These are phyloP conservation scores for Acrocephalus scirpaceus DNA, from an alignment of 2,797 vertebrate genomes.

Conservation along the genomic window DNA sequence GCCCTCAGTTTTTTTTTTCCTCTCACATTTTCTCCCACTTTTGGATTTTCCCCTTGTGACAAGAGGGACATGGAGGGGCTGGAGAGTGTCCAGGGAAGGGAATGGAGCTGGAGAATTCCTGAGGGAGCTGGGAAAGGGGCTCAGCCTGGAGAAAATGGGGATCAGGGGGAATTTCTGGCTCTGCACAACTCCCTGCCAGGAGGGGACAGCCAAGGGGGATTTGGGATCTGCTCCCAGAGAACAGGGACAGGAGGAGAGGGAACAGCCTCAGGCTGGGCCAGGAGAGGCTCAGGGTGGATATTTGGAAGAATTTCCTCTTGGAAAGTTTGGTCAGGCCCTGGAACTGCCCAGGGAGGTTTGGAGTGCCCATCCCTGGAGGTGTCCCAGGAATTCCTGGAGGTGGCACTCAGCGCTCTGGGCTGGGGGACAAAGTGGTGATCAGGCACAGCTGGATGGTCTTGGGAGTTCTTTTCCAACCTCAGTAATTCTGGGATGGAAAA, in stretches of 20 bases:
- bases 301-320: neutral
- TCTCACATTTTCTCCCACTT: no score
- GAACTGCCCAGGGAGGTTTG: neutral
- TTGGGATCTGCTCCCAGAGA: neutral
- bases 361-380: neutral
- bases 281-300: neutral
- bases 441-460: neutral
- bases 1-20: no score
- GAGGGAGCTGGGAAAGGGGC: neutral
- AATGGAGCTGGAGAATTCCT: no score
- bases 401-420: neutral
- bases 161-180: neutral
- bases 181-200: neutral
- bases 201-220: neutral
- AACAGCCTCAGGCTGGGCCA: neutral
- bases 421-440: no score
- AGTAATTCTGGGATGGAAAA: no score
- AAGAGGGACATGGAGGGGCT: no score
- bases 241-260: neutral
- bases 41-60: no score
- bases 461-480: neutral
- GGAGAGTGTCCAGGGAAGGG: no score
- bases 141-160: neutral
- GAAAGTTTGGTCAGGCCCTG: fast-evolving
- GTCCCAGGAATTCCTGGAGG: neutral